Conservation (phyloP, 2,797 vertebrate genomes). For the Percopsis omiscomaycus region DNA sequence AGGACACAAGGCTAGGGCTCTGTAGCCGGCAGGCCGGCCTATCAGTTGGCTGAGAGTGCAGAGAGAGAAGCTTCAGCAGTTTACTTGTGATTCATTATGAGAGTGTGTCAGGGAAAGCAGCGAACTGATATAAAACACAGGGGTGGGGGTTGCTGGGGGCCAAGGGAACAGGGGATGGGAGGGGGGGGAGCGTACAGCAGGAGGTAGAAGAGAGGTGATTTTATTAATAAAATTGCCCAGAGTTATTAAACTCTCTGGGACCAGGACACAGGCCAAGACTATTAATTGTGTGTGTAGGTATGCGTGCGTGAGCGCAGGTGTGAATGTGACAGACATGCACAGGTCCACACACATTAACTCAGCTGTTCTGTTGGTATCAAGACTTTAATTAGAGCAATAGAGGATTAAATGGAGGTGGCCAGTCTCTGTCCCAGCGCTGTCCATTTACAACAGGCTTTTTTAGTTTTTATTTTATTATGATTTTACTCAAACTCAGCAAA, state of each 20-base stretch:
- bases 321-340: not conserved
- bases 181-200: conserved; percentile 47
- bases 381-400: conserved; percentile 83
- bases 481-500: conserved; percentile 55
- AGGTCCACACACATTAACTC: not conserved
- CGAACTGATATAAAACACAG: conserved; percentile 63
- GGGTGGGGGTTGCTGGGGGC: conserved; percentile 20
- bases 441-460: conserved; percentile 59
- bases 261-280: conserved; percentile 69
- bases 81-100: conserved; percentile 66
- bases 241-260: conserved; percentile 68
- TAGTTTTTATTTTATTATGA: conserved; percentile 16
- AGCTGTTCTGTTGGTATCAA: conserved; percentile 76
- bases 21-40: conserved; percentile 26
- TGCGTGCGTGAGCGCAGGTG: conserved; percentile 3
- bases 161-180: not conserved
- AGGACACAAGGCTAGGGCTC: conserved; percentile 11
- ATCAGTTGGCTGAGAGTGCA: conserved; percentile 16
- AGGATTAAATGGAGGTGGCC: conserved; percentile 65
- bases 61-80: conserved; percentile 30
- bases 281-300: conserved; percentile 76
- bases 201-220: conserved; percentile 60
- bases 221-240: conserved; percentile 76
- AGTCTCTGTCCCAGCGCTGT: conserved; percentile 45
- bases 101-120: conserved; percentile 46